Conservation (phyloP, 2,888 invertebrate genomes). For the Terebella lapidaria region DNA sequence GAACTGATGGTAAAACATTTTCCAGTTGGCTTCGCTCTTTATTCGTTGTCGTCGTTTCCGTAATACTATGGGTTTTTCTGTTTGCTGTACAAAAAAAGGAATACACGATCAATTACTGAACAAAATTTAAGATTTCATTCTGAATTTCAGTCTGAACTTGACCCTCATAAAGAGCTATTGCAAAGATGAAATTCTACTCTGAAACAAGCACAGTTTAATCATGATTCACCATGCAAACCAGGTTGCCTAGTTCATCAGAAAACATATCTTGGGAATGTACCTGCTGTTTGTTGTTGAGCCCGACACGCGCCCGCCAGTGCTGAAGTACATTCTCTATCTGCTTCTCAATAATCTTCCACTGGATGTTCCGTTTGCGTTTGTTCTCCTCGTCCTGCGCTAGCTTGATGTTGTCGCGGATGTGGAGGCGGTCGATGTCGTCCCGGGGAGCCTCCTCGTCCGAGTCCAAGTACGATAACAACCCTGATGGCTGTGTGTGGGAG, state of each 20-base stretch:
- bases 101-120: not conserved
- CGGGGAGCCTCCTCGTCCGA: conserved; percentile 76
- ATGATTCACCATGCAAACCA: no score
- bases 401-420: conserved; percentile 82
- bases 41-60: conserved; percentile 82
- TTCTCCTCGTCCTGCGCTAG: conserved; percentile 63
- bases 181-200: no score
- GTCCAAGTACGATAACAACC: conserved; percentile 82
- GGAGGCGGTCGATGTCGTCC: conserved; percentile 57
- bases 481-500: conserved; percentile 68
- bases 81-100: conserved; percentile 3
- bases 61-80: conserved; percentile 75
- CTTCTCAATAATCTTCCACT: conserved; percentile 52
- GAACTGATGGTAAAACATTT: conserved; percentile 92
- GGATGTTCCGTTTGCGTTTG: conserved; percentile 42
- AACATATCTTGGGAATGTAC: no score
- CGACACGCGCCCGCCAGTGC: conserved; percentile 56
- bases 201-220: no score
- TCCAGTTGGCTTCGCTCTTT: conserved; percentile 82
- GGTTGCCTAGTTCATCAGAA: no score
- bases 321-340: conserved; percentile 55
- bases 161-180: not conserved
- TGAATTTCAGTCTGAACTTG: not conserved
- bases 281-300: conserved; percentile 22
- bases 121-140: not conserved